Evolutionary conservation across 2,113 vertebrate species (phyloP), one percentile per base, ranked within the genome.

Genomic region (Polypterus senegalus): DNA sequence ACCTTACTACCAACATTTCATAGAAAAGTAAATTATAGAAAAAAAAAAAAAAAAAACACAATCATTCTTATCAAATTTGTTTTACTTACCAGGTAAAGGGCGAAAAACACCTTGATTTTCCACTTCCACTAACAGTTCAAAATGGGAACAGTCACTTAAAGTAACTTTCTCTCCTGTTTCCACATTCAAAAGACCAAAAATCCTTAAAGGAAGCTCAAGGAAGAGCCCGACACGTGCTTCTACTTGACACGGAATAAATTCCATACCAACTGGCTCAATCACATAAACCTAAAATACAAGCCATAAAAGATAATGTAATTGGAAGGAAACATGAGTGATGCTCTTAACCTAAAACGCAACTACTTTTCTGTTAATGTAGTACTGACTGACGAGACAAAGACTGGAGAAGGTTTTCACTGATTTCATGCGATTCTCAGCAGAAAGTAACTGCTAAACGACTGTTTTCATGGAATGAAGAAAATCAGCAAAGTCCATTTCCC

Each of bases 81-180:
- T 27, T 27, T 27, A 27, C 76, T 86, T 66, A 96, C 96, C 93
- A 56, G 85, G 77, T 2, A 92, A 72, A 0, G 85, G 68, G 57
- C 79, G 79, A 67, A 98, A 97, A 47, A 97, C 70, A 0, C 83
- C 86, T 1, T 72, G 80, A 65, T 80, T 93, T 72, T 97, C 92
- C 71, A 92, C 75, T 64, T 92, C 81, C 9, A 97, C 81, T 43
- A 68, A 65, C 62, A 98, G 76, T 68, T 93, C 84, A 48, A 97
- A 91, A 59, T 92, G 91, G 3, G 94, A 97, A 70, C 96, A 99
- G 83, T 98, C 92, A 0, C 87, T 97, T 58, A 99, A 73, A 6
- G 86, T 85, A 46, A 90, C 85, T 0, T 69, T 76, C 67, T 92
- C 74, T 0, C 57, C 73, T 0, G 70, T 79, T 9, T 78, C 81